A percentile compares a stretch with the other conserved stretches of the same genome.
Evolutionary conservation across 2,888 invertebrate species (phyloP).

Genomic region (Leucozona laternaria): DNA sequence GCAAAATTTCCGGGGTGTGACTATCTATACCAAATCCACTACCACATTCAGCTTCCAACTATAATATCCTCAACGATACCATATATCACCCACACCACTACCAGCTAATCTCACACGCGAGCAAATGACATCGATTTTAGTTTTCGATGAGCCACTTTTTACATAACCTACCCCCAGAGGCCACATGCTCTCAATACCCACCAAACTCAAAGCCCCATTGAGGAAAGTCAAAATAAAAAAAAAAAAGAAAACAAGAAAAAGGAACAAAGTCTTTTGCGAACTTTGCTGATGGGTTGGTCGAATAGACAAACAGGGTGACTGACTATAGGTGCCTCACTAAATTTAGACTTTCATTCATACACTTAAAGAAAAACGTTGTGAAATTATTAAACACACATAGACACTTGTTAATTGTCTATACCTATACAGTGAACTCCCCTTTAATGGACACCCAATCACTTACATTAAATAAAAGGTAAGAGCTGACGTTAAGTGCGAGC

Average conservation of each 20-base stretch:
- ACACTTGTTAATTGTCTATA: neutral
- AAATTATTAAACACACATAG: neutral
- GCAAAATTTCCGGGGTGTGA: constrained; percentile 71
- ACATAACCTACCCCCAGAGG: constrained; percentile 47
- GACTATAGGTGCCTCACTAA: neutral
- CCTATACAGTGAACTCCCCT: no score
- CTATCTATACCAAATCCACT: constrained; percentile 33
- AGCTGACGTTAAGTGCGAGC: no score
- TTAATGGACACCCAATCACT: no score
- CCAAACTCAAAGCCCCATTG: neutral
- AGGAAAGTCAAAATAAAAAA: neutral
- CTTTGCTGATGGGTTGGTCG: constrained; percentile 47
- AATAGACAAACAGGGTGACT: constrained; percentile 1
- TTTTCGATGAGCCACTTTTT: constrained; percentile 68
- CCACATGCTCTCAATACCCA: neutral
- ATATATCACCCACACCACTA: constrained; percentile 33
- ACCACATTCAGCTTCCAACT: constrained; percentile 1
- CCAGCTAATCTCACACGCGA: constrained; percentile 67
- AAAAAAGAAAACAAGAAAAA: neutral
- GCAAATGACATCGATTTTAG: constrained; percentile 70
- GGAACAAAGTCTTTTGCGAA: constrained; percentile 1
- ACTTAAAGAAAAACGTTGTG: neutral
- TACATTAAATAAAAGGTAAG: no score
- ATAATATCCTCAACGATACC: neutral
- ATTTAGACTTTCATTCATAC: neutral